Percentiles rank a stretch among this genome's conserved stretches.
Evolutionary conservation across 1,140 invertebrate species (phyloP).

Genomic region (Pygmarrhopalites habei): DNA sequence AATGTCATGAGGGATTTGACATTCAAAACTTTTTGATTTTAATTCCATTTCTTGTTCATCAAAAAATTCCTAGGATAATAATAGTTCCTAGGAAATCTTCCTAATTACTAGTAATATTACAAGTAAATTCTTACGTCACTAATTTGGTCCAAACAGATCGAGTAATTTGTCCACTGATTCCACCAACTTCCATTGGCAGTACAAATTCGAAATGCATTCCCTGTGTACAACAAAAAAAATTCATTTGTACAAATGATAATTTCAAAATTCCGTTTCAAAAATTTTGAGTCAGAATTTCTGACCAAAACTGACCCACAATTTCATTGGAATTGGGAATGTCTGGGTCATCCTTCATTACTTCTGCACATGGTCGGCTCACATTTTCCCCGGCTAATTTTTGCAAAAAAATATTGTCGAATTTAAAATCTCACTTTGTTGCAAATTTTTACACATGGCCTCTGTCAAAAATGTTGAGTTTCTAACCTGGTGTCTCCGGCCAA

Average conservation of each 20-base stretch:
- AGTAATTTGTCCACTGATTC: constrained; percentile 44
- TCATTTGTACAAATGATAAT: neutral
- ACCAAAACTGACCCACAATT: neutral
- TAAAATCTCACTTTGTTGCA: too few species aligned
- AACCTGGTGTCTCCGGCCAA: constrained; percentile 47
- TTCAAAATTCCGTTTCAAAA: neutral
- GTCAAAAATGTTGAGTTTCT: too few species aligned
- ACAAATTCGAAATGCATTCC: constrained; percentile 37
- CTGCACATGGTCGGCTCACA: neutral
- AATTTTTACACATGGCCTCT: too few species aligned
- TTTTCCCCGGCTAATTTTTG: constrained; percentile 34
- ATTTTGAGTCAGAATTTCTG: neutral
- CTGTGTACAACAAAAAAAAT: constrained; percentile 5
- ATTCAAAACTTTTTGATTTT: too few species aligned
- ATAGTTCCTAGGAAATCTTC: too few species aligned
- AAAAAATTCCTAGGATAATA: too few species aligned
- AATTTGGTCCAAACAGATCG: too few species aligned
- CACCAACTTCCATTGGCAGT: constrained; percentile 40
- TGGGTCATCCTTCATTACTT: constrained; percentile 6
- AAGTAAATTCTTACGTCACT: too few species aligned
- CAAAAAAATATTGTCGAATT: too few species aligned
- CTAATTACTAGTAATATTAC: too few species aligned
- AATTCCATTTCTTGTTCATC: too few species aligned
- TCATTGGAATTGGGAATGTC: neutral
- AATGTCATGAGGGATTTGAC: too few species aligned